Percentiles rank a stretch among this genome's conserved stretches.
These are phyloP conservation scores for Oreochromis tanganicae DNA, from an alignment of 2,113 vertebrate species.

Conservation along the genomic window DNA sequence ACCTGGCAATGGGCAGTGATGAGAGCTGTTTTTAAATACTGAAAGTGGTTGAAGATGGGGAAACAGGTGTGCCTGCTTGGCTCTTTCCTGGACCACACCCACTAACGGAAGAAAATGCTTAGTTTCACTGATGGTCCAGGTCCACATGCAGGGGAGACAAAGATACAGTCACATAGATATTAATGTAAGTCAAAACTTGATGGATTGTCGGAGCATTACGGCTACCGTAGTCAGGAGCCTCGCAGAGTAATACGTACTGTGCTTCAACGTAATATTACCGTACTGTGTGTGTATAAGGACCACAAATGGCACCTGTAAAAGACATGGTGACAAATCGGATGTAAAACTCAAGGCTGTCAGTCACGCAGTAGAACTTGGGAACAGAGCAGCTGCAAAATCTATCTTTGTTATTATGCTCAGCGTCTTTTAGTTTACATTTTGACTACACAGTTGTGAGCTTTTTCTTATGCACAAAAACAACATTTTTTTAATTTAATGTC, in stretches of 20 bases:
- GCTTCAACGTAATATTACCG: background rate
- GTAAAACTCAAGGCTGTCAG: background rate
- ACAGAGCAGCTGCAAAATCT: background rate
- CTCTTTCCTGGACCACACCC: background rate
- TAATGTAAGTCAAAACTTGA: background rate
- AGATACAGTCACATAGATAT: background rate
- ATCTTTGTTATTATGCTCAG: background rate
- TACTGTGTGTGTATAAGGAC: background rate
- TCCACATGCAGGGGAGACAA: background rate
- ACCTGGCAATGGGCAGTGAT: background rate
- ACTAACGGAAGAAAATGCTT: background rate
- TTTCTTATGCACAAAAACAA: background rate
- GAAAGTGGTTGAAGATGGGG: background rate
- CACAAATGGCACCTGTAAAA: background rate
- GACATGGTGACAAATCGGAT: background rate
- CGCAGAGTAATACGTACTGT: rapidly evolving
- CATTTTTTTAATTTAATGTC: background rate
- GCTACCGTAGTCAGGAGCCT: background rate
- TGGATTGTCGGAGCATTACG: background rate
- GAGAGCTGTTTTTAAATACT: background rate
- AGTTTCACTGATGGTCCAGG: background rate
- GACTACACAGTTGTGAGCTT: background rate
- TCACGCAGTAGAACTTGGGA: background rate
- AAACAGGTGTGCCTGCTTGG: background rate
- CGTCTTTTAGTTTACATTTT: background rate